Evolutionary conservation across 1,140 invertebrate genomes (phyloP).

Genomic region (Campoletis sonorensis): DNA sequence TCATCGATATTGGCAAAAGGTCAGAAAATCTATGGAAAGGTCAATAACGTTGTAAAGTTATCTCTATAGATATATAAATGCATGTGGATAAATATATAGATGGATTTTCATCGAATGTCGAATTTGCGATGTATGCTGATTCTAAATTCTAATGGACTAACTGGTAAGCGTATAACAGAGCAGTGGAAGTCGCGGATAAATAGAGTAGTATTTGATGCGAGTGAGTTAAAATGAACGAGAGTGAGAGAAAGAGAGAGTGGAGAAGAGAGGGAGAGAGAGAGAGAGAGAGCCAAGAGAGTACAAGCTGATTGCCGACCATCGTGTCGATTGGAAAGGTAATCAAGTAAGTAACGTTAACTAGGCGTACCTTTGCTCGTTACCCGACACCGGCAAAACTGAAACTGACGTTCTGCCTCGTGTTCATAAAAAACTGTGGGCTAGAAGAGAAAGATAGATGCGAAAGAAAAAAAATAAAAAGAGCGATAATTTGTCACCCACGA

Average conservation of each 20-base stretch:
- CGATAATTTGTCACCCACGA: neutral
- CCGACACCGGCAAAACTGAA: constrained; percentile 56
- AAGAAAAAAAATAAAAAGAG: constrained; percentile 26
- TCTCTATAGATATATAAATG: neutral
- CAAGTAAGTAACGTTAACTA: constrained; percentile 68
- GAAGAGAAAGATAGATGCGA: neutral
- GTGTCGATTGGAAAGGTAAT: constrained; percentile 67
- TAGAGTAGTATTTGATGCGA: constrained; percentile 23
- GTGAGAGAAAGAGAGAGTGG: constrained; percentile 34
- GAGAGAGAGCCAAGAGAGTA: constrained; percentile 48
- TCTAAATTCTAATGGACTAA: constrained; percentile 16
- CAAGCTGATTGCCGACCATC: constrained; percentile 64
- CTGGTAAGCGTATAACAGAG: neutral
- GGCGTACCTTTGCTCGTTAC: constrained; percentile 67
- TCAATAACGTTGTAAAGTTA: neutral
- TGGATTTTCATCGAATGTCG: neutral
- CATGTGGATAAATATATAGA: neutral
- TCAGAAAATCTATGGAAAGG: too few species aligned
- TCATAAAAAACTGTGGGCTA: constrained; percentile 42
- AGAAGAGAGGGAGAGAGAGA: constrained; percentile 27
- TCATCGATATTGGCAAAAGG: too few species aligned
- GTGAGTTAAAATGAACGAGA: constrained; percentile 34
- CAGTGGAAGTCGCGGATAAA: constrained; percentile 15
- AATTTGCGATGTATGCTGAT: constrained; percentile 7
- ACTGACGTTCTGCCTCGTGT: constrained; percentile 55